A percentile compares a stretch with the other conserved stretches of the same genome.
phyloP scores from a whole-genome alignment of 2,888 invertebrate species.

The Eucera pruinosa region DNA sequence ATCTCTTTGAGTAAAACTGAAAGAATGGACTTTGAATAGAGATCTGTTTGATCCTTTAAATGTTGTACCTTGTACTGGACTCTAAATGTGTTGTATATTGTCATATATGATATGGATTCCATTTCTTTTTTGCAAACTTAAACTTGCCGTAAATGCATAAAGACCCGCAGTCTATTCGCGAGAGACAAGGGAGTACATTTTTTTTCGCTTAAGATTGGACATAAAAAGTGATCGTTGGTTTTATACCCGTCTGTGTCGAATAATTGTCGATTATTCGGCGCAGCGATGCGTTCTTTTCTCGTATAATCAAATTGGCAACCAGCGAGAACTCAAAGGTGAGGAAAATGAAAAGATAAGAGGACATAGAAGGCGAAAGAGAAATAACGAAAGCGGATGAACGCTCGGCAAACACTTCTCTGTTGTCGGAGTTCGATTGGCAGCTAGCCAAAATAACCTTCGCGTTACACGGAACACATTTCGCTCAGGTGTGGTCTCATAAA shows the following conservation, averaged over 20 bases:
- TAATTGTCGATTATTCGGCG: neutral
- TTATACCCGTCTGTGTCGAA: neutral
- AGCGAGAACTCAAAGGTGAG: conserved; percentile 14
- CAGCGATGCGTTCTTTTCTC: neutral
- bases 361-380: conserved; percentile 20
- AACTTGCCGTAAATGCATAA: too few relatives aligned
- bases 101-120: too few relatives aligned
- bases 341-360: conserved; percentile 36
- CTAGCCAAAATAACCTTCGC: conserved; percentile 51
- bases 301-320: neutral
- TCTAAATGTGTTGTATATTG: too few relatives aligned
- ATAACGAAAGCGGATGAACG: conserved; percentile 50
- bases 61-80: too few relatives aligned
- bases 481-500: conserved; percentile 35
- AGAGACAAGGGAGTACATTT: too few relatives aligned
- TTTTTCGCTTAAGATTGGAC: neutral
- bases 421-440: conserved; percentile 55
- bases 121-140: too few relatives aligned
- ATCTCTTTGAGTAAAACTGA: too few relatives aligned
- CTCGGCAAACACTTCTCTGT: conserved; percentile 60
- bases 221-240: neutral
- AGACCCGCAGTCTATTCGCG: too few relatives aligned
- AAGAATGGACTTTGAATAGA: too few relatives aligned
- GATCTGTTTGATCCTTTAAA: too few relatives aligned
- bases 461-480: conserved; percentile 36